phyloP scores from a whole-genome alignment of 2,113 vertebrate genomes.

The Peromyscus maniculatus region DNA sequence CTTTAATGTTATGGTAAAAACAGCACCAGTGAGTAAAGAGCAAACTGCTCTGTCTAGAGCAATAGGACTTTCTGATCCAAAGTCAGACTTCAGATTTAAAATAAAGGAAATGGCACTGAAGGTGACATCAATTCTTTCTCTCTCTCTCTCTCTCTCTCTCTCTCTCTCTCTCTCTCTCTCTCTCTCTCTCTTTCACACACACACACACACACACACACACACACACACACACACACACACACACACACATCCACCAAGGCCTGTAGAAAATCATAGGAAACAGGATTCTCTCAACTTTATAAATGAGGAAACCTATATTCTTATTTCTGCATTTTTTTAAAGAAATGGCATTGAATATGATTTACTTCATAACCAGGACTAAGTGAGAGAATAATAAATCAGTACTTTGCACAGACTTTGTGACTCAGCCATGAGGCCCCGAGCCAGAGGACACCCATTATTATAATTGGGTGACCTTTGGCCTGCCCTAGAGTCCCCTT shows the following conservation, averaged over 20 bases:
- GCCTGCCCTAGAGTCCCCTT: neutral
- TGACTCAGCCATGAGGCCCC: neutral
- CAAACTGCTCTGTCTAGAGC: neutral
- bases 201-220: neutral
- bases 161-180: neutral
- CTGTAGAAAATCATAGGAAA: neutral
- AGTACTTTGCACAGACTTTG: neutral
- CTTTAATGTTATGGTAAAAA: constrained; percentile 8
- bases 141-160: neutral
- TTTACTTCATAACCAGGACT: constrained; percentile 27
- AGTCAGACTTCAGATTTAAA: constrained; percentile 17
- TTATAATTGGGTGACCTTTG: neutral
- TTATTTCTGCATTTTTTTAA: neutral
- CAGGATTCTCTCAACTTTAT: neutral
- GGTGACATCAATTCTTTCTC: neutral
- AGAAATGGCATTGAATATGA: neutral
- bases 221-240: neutral
- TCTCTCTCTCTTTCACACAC: too few relatives aligned
- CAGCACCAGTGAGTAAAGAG: neutral
- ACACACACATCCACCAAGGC: neutral
- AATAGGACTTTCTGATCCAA: neutral
- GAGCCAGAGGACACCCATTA: neutral
- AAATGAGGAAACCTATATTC: neutral
- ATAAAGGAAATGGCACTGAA: neutral
- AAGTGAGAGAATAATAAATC: neutral